Base-by-base conservation (phyloP, 2,888 invertebrate species). In the Mycalesis mineus region DNA sequence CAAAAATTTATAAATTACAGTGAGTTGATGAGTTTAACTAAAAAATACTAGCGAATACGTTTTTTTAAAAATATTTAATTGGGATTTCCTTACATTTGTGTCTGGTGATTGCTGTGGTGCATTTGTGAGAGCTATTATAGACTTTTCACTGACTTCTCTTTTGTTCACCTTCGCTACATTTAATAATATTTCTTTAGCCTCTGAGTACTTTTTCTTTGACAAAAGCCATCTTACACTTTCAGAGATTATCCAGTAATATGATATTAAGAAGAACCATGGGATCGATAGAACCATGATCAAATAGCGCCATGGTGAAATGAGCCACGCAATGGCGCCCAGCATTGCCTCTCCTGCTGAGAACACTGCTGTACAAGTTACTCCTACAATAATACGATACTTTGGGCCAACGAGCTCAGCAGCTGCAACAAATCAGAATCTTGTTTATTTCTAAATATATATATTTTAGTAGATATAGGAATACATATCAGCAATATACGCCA, bases 201-300 rank as follows among this genome's bases (percentile, higher is more conserved):
- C 91, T 0, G 91, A 87, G 58, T 89, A 91, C 67, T 91, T 91
- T 31, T 92, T 90, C 66, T 93, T 93, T 2, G 93, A 92, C 5
- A 95, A 77, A 22, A 95, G 87, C 96, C 96, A 96, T 63, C 95
- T 89, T n/a, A 94, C 90, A 40, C 94, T 94, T 80, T 95, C 94
- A 0, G 75, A 68, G 6, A 84, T 63, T 13, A 94, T 65, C 92
- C 94, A 93, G 65, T 93, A 91, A 72, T 94, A 94, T 3, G 88
- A 71, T 44, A 95, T 72, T 58, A 94, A 86, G 0, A 94, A 72
- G 52, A 94, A 80, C 17, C 93, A 92, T 0, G 95, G 95, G 0
- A 91, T 85, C 71, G 95, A 94, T 22, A 94, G 78, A 1, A 92
- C 83, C 65, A 93, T 85, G 54, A 94, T 89, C 62, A 94, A 80